These are phyloP conservation scores for Halcyon badia DNA, from an alignment of 2,797 vertebrate genomes.

Conservation along the genomic window DNA sequence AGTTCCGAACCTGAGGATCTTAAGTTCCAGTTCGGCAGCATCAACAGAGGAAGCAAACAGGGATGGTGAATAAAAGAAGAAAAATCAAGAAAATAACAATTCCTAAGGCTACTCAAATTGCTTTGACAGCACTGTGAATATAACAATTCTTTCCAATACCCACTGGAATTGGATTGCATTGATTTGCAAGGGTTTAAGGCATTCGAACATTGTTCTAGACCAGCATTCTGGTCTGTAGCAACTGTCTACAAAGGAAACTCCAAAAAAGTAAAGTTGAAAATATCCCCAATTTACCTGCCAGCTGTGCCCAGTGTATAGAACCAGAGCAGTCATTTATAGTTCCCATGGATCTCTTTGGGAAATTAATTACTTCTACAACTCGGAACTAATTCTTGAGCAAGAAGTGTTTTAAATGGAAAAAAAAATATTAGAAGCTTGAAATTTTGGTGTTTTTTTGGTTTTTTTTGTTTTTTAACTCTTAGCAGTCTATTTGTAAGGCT, in stretches of 20 bases:
- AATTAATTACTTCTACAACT: conserved; percentile 12
- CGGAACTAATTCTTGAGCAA: neutral
- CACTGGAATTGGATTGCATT: neutral
- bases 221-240: neutral
- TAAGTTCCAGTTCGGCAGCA: accelerated
- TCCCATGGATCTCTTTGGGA: neutral
- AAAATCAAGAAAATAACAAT: neutral
- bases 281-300: neutral
- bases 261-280: neutral
- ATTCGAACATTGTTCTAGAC: neutral
- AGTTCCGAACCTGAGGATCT: neutral
- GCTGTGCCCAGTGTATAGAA: neutral
- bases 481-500: neutral
- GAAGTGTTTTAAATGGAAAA: neutral
- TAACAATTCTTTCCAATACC: neutral
- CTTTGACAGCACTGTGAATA: neutral
- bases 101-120: neutral
- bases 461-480: neutral
- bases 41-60: neutral
- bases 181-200: neutral
- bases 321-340: neutral
- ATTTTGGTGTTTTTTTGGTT: neutral
- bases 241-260: neutral
- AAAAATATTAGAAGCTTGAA: neutral
- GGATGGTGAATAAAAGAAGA: neutral